Evolutionary conservation across 1,140 invertebrate genomes (phyloP).

Genomic region (Pomphorhynchus laevis): DNA sequence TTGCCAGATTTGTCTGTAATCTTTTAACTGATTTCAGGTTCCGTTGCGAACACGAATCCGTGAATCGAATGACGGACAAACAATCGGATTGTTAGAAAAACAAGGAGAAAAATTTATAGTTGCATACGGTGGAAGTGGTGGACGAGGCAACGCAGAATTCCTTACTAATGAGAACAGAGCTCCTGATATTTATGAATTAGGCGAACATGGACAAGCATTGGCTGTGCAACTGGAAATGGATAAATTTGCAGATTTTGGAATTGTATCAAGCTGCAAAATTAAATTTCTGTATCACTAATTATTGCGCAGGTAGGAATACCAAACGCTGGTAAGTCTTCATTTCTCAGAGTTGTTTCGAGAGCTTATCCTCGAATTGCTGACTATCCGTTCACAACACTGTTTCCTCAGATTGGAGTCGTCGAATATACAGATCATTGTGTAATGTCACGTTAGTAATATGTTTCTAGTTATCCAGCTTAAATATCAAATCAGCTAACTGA

Average conservation of each 20-base stretch:
- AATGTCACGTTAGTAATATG: not conserved
- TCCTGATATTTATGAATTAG: conserved; percentile 47
- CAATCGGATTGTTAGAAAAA: conserved; percentile 33
- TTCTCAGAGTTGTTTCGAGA: conserved; percentile 49
- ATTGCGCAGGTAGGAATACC: conserved; percentile 44
- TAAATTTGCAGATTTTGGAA: conserved; percentile 61
- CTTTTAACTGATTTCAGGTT: conserved; percentile 24
- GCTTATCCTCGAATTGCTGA: conserved; percentile 65
- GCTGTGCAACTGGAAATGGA: conserved; percentile 34
- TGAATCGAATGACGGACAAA: conserved; percentile 20
- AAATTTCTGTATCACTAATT: not conserved
- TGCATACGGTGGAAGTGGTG: conserved; percentile 54
- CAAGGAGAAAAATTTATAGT: conserved; percentile 49
- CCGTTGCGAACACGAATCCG: conserved; percentile 53
- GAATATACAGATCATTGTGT: conserved; percentile 46
- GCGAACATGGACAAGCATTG: conserved; percentile 39
- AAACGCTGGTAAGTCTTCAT: conserved; percentile 75
- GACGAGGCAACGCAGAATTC: conserved; percentile 69
- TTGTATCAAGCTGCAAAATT: conserved; percentile 25
- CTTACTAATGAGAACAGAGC: conserved; percentile 37
- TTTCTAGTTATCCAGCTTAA: not conserved
- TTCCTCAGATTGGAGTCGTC: conserved; percentile 57
- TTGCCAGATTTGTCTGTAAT: too few relatives aligned
- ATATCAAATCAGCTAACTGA: too few relatives aligned
- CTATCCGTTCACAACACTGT: conserved; percentile 76